phyloP scores from a whole-genome alignment of 2,797 vertebrate genomes.

The Pseudomugil gertrudae region DNA sequence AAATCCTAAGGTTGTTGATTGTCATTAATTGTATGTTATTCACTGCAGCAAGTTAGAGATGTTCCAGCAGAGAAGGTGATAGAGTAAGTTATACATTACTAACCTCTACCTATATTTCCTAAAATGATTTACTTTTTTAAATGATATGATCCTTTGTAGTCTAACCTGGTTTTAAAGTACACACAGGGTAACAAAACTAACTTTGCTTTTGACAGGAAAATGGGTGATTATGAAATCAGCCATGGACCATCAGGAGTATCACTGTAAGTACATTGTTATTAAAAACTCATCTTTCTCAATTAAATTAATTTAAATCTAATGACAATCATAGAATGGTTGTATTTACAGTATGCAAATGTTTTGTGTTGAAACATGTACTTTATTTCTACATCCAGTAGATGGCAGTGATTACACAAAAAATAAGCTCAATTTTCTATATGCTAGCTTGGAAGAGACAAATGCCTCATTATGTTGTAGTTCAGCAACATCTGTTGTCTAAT shows the following conservation, averaged over 20 bases:
- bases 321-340: background rate
- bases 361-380: no score
- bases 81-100: slow-evolving; percentile 73
- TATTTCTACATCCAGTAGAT: slow-evolving; percentile 46
- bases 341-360: no score
- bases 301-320: background rate
- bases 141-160: background rate
- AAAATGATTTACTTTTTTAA: background rate
- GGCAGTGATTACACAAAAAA: slow-evolving; percentile 36
- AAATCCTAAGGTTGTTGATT: background rate
- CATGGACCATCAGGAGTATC: slow-evolving; percentile 80
- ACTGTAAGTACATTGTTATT: slow-evolving; percentile 65
- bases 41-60: slow-evolving; percentile 66
- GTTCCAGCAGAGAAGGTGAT: slow-evolving; percentile 77
- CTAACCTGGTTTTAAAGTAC: background rate
- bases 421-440: background rate
- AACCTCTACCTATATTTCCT: background rate
- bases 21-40: slow-evolving; percentile 9
- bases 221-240: slow-evolving; percentile 81
- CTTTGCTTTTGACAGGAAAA: slow-evolving; percentile 60
- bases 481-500: background rate
- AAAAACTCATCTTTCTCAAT: background rate
- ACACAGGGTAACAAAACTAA: background rate
- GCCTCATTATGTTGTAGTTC: background rate
- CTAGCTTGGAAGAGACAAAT: background rate